These are phyloP conservation scores for Notamacropus eugenii DNA, from an alignment of 2,797 vertebrate genomes.

Conservation along the genomic window DNA sequence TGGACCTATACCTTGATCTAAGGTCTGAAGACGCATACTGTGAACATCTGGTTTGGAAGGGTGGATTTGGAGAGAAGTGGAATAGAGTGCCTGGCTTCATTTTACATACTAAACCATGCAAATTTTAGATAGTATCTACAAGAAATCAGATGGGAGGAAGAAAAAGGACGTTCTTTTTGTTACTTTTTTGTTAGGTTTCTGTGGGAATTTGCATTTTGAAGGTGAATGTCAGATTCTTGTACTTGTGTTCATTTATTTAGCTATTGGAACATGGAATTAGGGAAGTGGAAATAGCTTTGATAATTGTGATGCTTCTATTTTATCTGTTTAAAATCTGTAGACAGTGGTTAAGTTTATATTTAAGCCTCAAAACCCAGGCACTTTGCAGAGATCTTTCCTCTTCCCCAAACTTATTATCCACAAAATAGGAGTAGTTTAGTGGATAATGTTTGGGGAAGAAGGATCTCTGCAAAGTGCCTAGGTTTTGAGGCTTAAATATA, in stretches of 20 bases:
- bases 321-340: not conserved
- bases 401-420: not conserved
- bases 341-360: slow-evolving; percentile 25
- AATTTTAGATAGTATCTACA: not conserved
- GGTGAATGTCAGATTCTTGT: not conserved
- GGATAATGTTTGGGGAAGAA: too few species aligned
- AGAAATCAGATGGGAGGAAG: too few species aligned
- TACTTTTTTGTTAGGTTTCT: not conserved
- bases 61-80: not conserved
- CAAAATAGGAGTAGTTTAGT: not conserved
- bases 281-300: slow-evolving; percentile 27
- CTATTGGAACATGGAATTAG: slow-evolving; percentile 37
- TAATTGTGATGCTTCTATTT: slow-evolving; percentile 22
- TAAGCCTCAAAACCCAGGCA: not conserved
- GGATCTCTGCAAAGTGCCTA: too few species aligned
- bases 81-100: not conserved
- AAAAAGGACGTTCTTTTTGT: slow-evolving; percentile 22
- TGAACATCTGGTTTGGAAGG: not conserved
- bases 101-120: not conserved
- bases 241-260: slow-evolving; percentile 41
- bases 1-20: not conserved
- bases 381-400: fast-evolving
- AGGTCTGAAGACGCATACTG: not conserved
- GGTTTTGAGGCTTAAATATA: not conserved
- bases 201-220: slow-evolving; percentile 30